Evolutionary conservation across 2,113 vertebrate genomes (phyloP).

Genomic region (Pseudopodoces humilis): DNA sequence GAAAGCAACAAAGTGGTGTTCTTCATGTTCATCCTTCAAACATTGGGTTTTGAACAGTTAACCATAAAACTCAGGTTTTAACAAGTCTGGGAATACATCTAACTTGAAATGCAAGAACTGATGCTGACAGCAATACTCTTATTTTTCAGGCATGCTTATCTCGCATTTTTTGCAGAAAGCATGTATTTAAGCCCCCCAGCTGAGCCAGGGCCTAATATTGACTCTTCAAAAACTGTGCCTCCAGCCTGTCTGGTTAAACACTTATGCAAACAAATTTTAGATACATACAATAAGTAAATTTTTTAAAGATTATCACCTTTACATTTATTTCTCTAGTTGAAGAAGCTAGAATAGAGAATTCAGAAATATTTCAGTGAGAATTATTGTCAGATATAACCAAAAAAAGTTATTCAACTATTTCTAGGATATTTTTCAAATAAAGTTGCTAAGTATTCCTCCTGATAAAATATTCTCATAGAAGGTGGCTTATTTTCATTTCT

Average conservation of each 20-base stretch:
- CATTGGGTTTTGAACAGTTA: background rate
- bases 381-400: background rate
- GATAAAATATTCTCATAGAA: background rate
- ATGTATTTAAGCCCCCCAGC: background rate
- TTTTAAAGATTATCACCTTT: background rate
- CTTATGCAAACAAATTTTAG: background rate
- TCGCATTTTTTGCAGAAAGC: background rate
- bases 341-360: background rate
- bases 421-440: background rate
- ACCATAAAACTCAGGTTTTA: background rate
- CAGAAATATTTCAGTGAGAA: background rate
- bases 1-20: background rate
- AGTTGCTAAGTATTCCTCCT: background rate
- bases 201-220: background rate
- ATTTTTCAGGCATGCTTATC: background rate
- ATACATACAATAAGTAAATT: background rate
- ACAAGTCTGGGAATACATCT: background rate
- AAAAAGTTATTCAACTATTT: background rate
- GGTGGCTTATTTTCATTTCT: background rate
- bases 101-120: background rate
- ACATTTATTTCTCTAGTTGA: background rate
- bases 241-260: background rate
- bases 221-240: background rate
- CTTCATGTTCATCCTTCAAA: background rate
- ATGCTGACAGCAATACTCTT: background rate